Evolutionary conservation across 2,888 invertebrate genomes (phyloP).

Genomic region (Zeuzera pyrina): DNA sequence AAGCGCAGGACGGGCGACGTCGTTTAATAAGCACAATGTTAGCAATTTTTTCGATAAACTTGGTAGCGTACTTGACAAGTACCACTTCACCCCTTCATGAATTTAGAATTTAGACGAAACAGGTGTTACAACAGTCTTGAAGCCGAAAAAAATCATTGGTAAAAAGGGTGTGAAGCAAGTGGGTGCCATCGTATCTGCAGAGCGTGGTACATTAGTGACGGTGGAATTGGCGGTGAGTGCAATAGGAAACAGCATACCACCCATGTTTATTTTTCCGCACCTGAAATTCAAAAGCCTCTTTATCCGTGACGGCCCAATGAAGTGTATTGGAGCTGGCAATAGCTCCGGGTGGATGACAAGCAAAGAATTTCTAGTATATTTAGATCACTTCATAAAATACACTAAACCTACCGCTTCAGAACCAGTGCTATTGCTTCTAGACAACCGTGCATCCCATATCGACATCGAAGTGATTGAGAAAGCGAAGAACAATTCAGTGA

Average conservation of each 20-base stretch:
- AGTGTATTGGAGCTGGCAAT: too few species aligned
- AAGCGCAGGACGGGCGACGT: slow-evolving; percentile 8
- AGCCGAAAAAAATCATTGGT: too few species aligned
- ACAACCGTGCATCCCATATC: slow-evolving; percentile 11
- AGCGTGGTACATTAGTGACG: slow-evolving; percentile 27
- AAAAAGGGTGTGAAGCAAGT: neutral
- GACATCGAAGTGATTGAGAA: slow-evolving; percentile 9
- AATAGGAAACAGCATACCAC: slow-evolving; percentile 27
- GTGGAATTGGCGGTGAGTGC: slow-evolving; percentile 24
- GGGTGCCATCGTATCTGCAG: too few species aligned
- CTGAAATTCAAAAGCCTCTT: too few species aligned
- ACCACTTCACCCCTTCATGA: slow-evolving; percentile 8
- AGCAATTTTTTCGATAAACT: slow-evolving; percentile 9
- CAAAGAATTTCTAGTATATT: neutral
- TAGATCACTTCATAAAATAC: neutral
- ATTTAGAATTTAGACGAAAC: slow-evolving; percentile 13
- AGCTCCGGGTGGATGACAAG: too few species aligned
- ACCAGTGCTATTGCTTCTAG: slow-evolving; percentile 10
- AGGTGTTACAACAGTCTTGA: too few species aligned
- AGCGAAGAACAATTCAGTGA: slow-evolving; percentile 6
- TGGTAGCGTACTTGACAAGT: slow-evolving; percentile 4
- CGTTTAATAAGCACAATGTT: slow-evolving; percentile 10
- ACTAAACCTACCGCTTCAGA: slow-evolving; percentile 6
- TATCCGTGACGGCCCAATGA: too few species aligned
- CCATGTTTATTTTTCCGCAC: slow-evolving; percentile 32